Evolutionary conservation across 1,140 invertebrate genomes (phyloP), one percentile per base, ranked within the genome.

Genomic region (Aplysia californica): DNA sequence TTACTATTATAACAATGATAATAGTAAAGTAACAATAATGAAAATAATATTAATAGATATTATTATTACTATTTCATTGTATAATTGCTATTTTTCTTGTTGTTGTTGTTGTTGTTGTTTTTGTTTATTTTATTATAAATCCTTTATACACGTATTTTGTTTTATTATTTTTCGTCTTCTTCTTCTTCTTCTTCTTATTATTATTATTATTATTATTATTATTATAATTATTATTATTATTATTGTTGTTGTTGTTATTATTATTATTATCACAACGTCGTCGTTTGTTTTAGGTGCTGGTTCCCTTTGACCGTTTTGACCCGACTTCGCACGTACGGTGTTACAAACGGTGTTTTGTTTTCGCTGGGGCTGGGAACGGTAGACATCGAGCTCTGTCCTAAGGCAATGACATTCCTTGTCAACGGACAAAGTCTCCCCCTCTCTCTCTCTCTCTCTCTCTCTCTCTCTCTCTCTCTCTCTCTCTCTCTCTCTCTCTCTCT

Each of bases 381-480:
- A 36, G 10, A 33, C 26, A 33, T 29, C 29, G 35, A 66, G 26
- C 20, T 1, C 29, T n/a, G 36, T 0, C 23, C 20, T 41, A 1
- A 20, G 26, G 26, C n/a, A n/a, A n/a, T 41, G 21, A 20, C 23
- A 31, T 31, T 4, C 58, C n/a, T 26, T 29, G 18, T 10, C 26
- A 10, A 55, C 69, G n/a, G 4, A 35, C 50, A 56, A 15, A 33
- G 29, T 71, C 15, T 33, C 29, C 58, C 15, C 35, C 69, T 31
- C 4, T 58, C 50, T 71, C 4, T 38, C 50, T 71, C 6, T 71
- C 50, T 58, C 20, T 71, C 50, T 56, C 4, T 31, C 36, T 71
- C 18, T 71, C 36, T 31, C 4, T 71, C 39, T 55, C 15, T 38
- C 29, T 71, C 41, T 56, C 50, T 58, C 15, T 69, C 65, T 67